These are phyloP conservation scores for Agapornis roseicollis DNA, from an alignment of 2,113 vertebrate genomes.

Conservation along the genomic window DNA sequence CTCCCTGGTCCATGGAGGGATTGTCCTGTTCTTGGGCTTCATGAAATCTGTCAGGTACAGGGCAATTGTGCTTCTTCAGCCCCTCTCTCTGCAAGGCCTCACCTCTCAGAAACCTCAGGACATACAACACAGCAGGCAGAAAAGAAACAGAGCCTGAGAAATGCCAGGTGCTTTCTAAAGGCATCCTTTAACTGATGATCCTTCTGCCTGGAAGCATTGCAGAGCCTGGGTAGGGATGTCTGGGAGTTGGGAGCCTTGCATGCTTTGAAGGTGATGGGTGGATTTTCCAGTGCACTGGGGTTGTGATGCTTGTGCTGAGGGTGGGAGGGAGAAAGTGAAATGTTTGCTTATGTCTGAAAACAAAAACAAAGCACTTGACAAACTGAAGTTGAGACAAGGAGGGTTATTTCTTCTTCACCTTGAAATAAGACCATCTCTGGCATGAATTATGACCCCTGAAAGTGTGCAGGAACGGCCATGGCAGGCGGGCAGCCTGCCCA, in stretches of 20 bases:
- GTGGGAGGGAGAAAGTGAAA: neutral
- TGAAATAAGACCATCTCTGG: neutral
- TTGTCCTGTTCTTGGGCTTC: neutral
- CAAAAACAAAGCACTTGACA: neutral
- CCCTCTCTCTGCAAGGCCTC: neutral
- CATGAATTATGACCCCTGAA: neutral
- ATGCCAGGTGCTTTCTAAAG: neutral
- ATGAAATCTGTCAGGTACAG: neutral
- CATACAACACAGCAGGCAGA: neutral
- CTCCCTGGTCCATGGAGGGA: neutral
- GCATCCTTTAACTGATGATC: neutral
- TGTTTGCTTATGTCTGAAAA: neutral
- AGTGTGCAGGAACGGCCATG: neutral
- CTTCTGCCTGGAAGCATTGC: neutral
- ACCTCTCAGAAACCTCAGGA: neutral
- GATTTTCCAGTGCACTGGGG: fast-evolving
- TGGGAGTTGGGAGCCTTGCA: fast-evolving
- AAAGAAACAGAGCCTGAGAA: slow-evolving; percentile 37
- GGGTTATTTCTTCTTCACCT: neutral
- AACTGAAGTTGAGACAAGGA: neutral
- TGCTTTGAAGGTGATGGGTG: fast-evolving
- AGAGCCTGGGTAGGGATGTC: neutral
- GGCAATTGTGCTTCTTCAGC: neutral
- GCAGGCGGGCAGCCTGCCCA: fast-evolving
- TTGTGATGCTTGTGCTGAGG: neutral